Evolutionary conservation across 2,113 vertebrate genomes (phyloP).

Genomic region (Tamias sibiricus): DNA sequence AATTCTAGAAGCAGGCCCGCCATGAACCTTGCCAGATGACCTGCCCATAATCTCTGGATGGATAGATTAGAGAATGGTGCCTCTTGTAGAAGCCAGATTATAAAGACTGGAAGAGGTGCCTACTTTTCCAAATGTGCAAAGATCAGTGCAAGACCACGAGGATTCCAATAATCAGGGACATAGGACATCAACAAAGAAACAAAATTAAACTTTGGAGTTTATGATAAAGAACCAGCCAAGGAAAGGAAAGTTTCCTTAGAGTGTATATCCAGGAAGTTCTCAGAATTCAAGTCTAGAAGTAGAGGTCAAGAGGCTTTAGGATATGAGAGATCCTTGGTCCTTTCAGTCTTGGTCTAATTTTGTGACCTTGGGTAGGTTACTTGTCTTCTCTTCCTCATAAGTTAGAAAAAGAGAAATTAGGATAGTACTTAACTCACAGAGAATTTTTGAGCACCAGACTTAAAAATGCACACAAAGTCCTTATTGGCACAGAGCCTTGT

Average conservation of each 20-base stretch:
- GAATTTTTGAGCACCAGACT: neutral
- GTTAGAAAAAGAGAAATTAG: too few relatives aligned
- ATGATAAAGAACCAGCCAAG: neutral
- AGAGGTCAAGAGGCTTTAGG: neutral
- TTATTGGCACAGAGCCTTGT: neutral
- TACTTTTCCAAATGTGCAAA: too few relatives aligned
- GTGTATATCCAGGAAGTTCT: neutral
- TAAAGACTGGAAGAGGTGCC: too few relatives aligned
- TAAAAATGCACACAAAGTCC: neutral
- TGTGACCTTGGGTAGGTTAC: neutral
- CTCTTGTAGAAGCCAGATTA: too few relatives aligned
- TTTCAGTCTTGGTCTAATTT: neutral
- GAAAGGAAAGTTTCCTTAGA: neutral
- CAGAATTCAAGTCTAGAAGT: neutral
- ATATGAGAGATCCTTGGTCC: neutral
- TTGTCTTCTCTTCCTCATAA: neutral
- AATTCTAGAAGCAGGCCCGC: too few relatives aligned
- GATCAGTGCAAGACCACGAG: conserved; percentile 72
- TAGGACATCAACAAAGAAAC: conserved; percentile 89
- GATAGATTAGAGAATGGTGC: too few relatives aligned
- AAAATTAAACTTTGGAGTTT: neutral
- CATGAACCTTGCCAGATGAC: too few relatives aligned
- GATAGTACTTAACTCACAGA: too few relatives aligned
- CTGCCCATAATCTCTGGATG: too few relatives aligned
- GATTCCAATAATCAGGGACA: conserved; percentile 92